These are phyloP conservation scores for Lampris megalopsis DNA, from an alignment of 2,113 vertebrate genomes.

Conservation along the genomic window DNA sequence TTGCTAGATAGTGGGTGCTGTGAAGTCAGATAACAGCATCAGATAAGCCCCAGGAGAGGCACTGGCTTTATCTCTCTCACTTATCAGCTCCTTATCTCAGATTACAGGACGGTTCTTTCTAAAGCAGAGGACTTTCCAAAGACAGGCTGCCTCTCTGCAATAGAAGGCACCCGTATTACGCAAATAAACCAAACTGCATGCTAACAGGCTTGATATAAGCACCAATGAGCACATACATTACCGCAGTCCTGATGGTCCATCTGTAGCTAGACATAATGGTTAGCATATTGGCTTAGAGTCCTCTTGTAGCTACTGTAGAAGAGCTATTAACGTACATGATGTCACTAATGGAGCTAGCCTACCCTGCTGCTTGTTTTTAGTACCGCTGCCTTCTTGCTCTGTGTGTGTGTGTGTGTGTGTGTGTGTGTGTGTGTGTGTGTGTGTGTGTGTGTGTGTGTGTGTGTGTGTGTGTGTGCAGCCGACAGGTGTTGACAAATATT, in stretches of 20 bases:
- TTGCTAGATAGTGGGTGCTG: slow-evolving; percentile 74
- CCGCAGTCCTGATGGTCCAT: slow-evolving; percentile 33
- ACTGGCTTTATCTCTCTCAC: slow-evolving; percentile 76
- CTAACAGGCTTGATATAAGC: slow-evolving; percentile 34
- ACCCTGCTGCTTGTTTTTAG: background rate
- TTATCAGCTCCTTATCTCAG: slow-evolving; percentile 81
- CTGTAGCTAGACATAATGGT: background rate
- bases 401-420: background rate
- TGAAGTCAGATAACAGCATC: slow-evolving; percentile 80
- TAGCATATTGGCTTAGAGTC: slow-evolving; percentile 37
- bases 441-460: slow-evolving; percentile 18
- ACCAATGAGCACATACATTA: slow-evolving; percentile 6
- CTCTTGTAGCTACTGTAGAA: slow-evolving; percentile 32
- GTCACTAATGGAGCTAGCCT: slow-evolving; percentile 12
- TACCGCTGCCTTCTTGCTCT: background rate
- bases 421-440: background rate
- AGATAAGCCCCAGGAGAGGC: slow-evolving; percentile 80
- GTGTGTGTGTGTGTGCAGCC: slow-evolving; percentile 42
- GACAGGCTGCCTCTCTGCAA: slow-evolving; percentile 71
- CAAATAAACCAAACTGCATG: slow-evolving; percentile 31
- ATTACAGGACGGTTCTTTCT: slow-evolving; percentile 76
- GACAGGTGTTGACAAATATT: slow-evolving; percentile 73
- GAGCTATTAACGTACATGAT: slow-evolving; percentile 54
- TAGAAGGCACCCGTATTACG: slow-evolving; percentile 48
- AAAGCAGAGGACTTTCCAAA: slow-evolving; percentile 85